These are phyloP conservation scores for Zaprionus ghesquierei DNA, from an alignment of 1,140 invertebrate species.

Conservation along the genomic window DNA sequence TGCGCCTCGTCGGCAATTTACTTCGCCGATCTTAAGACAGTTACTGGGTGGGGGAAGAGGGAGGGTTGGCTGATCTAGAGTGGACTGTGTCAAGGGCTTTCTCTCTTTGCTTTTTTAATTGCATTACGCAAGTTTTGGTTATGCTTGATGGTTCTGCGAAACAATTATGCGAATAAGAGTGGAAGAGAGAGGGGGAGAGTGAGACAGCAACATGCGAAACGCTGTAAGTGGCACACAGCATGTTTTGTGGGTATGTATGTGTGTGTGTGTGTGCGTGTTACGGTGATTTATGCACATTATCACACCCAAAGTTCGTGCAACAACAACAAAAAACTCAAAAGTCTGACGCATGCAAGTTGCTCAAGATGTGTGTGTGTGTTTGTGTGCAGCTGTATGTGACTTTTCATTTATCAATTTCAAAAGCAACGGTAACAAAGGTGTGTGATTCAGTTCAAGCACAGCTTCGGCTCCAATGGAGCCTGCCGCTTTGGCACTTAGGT, in stretches of 20 bases:
- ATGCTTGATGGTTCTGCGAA: constrained; percentile 50
- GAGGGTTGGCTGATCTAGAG: constrained; percentile 41
- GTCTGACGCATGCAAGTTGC: constrained; percentile 37
- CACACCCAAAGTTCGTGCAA: constrained; percentile 21
- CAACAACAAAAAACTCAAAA: constrained; percentile 9
- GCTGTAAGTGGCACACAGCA: not conserved
- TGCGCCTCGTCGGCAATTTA: constrained; percentile 56
- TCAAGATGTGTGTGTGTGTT: not conserved
- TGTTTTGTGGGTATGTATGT: constrained; percentile 1
- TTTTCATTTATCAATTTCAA: constrained; percentile 59
- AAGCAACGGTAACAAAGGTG: constrained; percentile 52
- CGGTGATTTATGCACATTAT: constrained; percentile 37
- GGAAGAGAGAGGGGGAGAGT: not conserved
- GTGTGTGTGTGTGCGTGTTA: not conserved
- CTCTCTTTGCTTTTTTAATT: constrained; percentile 52
- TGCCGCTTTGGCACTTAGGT: constrained; percentile 19
- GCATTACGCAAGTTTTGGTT: constrained; percentile 64
- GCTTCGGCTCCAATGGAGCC: constrained; percentile 4
- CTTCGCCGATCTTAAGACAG: not conserved
- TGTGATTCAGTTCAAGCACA: constrained; percentile 35
- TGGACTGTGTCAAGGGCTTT: constrained; percentile 68
- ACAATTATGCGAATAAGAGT: constrained; percentile 19
- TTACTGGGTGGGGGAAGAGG: not conserved
- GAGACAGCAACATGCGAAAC: constrained; percentile 22
- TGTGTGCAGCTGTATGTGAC: constrained; percentile 19